These are phyloP conservation scores for Ailuropoda melanoleuca DNA, from an alignment of 2,113 vertebrate species.

Conservation along the genomic window DNA sequence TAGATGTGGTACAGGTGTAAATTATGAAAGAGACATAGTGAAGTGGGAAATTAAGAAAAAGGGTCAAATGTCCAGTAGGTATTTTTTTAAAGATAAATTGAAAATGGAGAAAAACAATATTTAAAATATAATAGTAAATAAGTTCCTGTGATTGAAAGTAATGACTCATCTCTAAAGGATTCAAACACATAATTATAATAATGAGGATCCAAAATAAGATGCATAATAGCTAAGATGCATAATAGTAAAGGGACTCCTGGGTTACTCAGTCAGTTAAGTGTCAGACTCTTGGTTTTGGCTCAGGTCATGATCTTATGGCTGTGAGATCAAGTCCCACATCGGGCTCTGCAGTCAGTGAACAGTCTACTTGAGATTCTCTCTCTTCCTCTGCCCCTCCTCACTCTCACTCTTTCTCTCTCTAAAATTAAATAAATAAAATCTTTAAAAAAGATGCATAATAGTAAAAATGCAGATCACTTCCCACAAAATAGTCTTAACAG, in stretches of 20 bases:
- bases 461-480: background rate
- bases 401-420: background rate
- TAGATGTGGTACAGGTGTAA: background rate
- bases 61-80: background rate
- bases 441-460: background rate
- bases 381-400: background rate
- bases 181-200: background rate
- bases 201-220: background rate
- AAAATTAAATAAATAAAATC: background rate
- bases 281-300: background rate
- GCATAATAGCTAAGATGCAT: background rate
- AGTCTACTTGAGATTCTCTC: background rate
- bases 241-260: background rate
- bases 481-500: background rate
- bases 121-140: background rate
- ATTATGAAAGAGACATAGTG: background rate
- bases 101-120: background rate
- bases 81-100: background rate
- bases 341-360: background rate
- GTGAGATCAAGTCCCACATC: background rate
- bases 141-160: background rate
- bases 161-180: background rate
- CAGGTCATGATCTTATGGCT: background rate
- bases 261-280: background rate
- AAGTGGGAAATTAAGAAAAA: background rate